Base-by-base conservation (phyloP, 2,888 invertebrate genomes). In the Scaptomyza cyrtandrae region DNA sequence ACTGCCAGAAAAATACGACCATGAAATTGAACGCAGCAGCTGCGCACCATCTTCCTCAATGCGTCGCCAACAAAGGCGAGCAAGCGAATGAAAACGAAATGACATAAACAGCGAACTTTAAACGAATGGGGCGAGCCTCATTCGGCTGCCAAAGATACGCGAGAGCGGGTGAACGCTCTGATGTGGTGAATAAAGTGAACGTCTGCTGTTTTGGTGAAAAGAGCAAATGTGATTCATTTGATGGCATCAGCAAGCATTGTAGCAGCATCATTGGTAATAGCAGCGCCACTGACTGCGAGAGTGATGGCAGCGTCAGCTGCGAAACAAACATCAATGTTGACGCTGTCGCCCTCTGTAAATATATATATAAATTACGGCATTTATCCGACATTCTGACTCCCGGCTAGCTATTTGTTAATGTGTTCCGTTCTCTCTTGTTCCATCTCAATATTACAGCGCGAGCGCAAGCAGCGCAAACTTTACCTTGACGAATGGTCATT, bases 401-500 rank as follows among this genome's bases (percentile, higher is more conserved):
- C 72, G 65, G 58, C 56, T 50, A 52, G 56, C 46, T 13, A 61
- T 64, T 67, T 61, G 71, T 48, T 66, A 66, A 75, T 64, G n/a
- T 66, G 10, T 67, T 75, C 60, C 62, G 46, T 61, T 70, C 41
- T 48, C 52, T 64, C 27, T 53, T 48, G 58, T 46, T 49, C 49
- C 6, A 2, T 54, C 6, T 55, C 24, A n/a, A 58, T 50, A 56
- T 87, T 90, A 35, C 93, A 98, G 97, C 94, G 98, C 90, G 96
- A 97, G 93, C 95, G 98, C 75, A 98, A 98, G 90, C 97, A 97
- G 92, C 95, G 97, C 79, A 98, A 98, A 93, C 94, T 97, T 44
- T 98, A 98, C 93, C 96, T 97, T 3, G 98, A 98, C 92, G 98
- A 98, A 91, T 97, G 97, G 96, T 95, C 97, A 1, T 94, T 98